A percentile compares a stretch with the other conserved stretches of the same genome.
phyloP scores from a whole-genome alignment of 2,888 invertebrate genomes.

The Eutolmus rufibarbis region DNA sequence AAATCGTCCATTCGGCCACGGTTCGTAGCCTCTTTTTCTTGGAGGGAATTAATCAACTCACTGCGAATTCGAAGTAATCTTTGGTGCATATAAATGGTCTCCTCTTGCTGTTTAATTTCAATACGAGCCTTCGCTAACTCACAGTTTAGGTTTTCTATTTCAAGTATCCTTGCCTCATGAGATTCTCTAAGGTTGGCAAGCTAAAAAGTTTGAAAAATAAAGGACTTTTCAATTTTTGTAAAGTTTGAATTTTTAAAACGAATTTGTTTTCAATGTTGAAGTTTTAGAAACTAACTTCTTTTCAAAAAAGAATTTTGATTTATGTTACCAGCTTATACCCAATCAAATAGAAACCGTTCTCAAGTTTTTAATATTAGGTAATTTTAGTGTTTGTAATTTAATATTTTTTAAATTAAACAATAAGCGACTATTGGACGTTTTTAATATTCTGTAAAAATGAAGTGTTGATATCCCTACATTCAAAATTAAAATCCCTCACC shows the following conservation, averaged over 20 bases:
- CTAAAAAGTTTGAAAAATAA: conserved; percentile 14
- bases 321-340: too few relatives aligned
- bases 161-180: conserved; percentile 50
- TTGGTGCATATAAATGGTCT: conserved; percentile 53
- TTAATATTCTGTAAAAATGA: too few relatives aligned
- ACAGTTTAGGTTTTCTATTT: conserved; percentile 51
- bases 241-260: background rate
- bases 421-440: too few relatives aligned
- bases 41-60: conserved; percentile 55
- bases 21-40: conserved; percentile 53
- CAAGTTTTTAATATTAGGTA: too few relatives aligned
- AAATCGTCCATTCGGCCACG: conserved; percentile 53
- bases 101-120: conserved; percentile 52
- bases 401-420: too few relatives aligned
- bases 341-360: too few relatives aligned
- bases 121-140: conserved; percentile 51
- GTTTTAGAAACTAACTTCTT: too few relatives aligned
- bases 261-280: too few relatives aligned
- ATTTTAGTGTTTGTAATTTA: too few relatives aligned
- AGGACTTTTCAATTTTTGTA: background rate
- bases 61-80: conserved; percentile 54
- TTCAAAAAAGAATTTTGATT: too few relatives aligned
- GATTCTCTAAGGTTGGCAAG: conserved; percentile 41
- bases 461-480: background rate
- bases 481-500: conserved; percentile 10